These are phyloP conservation scores for Amiota mariae DNA, from an alignment of 2,888 invertebrate species.

Conservation along the genomic window DNA sequence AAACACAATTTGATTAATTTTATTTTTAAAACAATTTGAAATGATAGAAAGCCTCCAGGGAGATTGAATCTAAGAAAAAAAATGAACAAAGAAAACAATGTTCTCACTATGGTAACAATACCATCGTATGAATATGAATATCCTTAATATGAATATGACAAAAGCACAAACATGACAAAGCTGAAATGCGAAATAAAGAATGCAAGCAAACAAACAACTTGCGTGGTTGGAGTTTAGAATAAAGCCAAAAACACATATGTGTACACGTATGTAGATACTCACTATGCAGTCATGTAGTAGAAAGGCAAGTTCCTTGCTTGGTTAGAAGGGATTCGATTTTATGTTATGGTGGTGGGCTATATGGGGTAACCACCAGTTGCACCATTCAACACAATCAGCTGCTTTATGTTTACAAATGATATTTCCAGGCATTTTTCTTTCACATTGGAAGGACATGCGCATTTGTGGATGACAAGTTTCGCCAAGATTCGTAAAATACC, in stretches of 20 bases:
- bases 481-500: constrained; percentile 55
- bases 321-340: constrained; percentile 23
- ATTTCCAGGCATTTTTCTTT: background rate
- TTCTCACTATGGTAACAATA: constrained; percentile 59
- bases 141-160: constrained; percentile 28
- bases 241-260: background rate
- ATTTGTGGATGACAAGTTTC: constrained; percentile 55
- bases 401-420: constrained; percentile 17
- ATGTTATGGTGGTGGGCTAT: constrained; percentile 5
- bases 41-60: constrained; percentile 37
- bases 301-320: constrained; percentile 39
- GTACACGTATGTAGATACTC: no score
- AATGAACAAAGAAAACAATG: constrained; percentile 58
- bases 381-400: constrained; percentile 21
- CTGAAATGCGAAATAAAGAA: constrained; percentile 9
- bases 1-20: constrained; percentile 68
- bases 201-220: background rate
- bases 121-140: no score
- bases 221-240: background rate
- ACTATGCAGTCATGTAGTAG: background rate
- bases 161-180: constrained; percentile 27
- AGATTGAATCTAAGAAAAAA: constrained; percentile 35
- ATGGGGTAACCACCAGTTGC: constrained; percentile 61
- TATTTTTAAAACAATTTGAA: constrained; percentile 64
- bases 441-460: constrained; percentile 47